Conservation (phyloP, 1,140 invertebrate genomes). For the Zeugodacus cucurbitae region DNA sequence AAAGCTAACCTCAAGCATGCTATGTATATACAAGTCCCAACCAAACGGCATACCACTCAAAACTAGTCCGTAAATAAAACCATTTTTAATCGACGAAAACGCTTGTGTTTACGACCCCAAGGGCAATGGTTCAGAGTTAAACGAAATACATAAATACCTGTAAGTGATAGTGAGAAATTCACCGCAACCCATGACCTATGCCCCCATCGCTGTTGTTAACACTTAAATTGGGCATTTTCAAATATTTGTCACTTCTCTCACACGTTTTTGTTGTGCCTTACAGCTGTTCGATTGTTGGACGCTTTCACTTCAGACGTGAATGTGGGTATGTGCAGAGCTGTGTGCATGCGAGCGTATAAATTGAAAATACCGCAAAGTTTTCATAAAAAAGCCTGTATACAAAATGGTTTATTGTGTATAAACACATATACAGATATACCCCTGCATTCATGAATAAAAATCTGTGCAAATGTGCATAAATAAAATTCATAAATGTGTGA, state of each 20-base stretch:
- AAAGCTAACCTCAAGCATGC: no score
- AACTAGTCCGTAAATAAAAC: not conserved
- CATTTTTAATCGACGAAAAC: not conserved
- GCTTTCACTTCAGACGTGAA: not conserved
- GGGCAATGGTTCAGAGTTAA: not conserved
- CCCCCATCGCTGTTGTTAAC: not conserved
- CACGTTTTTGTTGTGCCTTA: not conserved
- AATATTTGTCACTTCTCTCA: not conserved
- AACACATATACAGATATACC: not conserved
- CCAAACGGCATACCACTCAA: no score
- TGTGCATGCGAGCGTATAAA: not conserved
- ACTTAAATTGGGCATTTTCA: not conserved
- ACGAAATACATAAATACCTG: not conserved
- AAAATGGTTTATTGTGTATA: not conserved
- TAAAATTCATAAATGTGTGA: not conserved
- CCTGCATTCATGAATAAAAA: not conserved
- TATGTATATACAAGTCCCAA: no score
- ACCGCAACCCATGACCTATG: not conserved
- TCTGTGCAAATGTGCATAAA: not conserved
- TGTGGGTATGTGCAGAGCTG: not conserved
- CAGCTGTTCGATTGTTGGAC: no score
- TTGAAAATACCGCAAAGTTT: conserved; percentile 11
- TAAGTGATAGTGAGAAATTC: conserved; percentile 21
- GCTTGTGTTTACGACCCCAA: not conserved
- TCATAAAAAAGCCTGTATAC: not conserved